phyloP scores from a whole-genome alignment of 2,888 invertebrate species.

The Lobophora halterata region DNA sequence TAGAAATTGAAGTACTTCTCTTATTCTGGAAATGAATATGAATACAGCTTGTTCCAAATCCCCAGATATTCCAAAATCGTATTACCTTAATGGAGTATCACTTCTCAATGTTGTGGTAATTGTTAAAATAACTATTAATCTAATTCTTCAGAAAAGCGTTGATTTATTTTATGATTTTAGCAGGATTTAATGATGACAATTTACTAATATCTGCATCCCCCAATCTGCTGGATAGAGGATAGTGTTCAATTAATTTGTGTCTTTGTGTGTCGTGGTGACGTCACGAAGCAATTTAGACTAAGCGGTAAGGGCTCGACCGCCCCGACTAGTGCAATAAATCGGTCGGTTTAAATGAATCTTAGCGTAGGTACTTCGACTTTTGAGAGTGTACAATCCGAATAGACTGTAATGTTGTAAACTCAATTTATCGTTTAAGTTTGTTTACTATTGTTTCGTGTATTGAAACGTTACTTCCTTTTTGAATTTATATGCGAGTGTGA shows the following conservation, averaged over 20 bases:
- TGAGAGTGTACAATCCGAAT: conserved; percentile 75
- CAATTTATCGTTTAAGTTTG: conserved; percentile 37
- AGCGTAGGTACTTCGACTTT: conserved; percentile 66
- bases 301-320: conserved; percentile 35
- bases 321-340: conserved; percentile 67
- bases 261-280: conserved; percentile 38
- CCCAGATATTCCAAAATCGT: too few relatives aligned
- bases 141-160: too few relatives aligned
- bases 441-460: conserved; percentile 61
- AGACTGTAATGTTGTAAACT: conserved; percentile 71
- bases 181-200: neutral
- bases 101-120: too few relatives aligned
- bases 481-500: conserved; percentile 70
- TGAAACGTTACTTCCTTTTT: conserved; percentile 71
- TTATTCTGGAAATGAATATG: too few relatives aligned
- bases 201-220: conserved; percentile 4
- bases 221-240: conserved; percentile 39
- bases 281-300: conserved; percentile 64
- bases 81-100: too few relatives aligned
- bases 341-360: conserved; percentile 32
- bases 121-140: too few relatives aligned
- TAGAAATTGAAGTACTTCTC: too few relatives aligned
- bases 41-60: too few relatives aligned
- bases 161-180: too few relatives aligned
- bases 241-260: conserved; percentile 46